These are phyloP conservation scores for Cerastis rubricosa DNA, from an alignment of 2,888 invertebrate genomes.

Conservation along the genomic window DNA sequence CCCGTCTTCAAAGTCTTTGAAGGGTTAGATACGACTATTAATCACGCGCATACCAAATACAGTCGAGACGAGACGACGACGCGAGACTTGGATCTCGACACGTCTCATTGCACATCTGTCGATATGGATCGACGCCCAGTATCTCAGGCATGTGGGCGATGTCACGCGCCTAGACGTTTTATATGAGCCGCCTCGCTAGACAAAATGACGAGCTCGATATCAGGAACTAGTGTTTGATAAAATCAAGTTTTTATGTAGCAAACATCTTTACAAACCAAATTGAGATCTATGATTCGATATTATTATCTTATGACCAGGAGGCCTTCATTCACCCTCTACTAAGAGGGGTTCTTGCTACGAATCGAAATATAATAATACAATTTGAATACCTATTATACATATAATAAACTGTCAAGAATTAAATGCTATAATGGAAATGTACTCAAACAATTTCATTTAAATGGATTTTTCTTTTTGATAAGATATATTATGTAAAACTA, in stretches of 20 bases:
- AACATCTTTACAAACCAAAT: neutral
- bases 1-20: neutral
- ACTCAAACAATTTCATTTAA: too few species aligned
- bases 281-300: neutral
- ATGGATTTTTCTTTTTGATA: too few species aligned
- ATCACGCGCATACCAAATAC: slow-evolving; percentile 28
- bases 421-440: too few species aligned
- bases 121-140: slow-evolving; percentile 31
- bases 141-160: slow-evolving; percentile 20
- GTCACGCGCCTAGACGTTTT: slow-evolving; percentile 18
- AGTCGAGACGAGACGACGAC: neutral
- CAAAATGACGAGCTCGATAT: neutral
- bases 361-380: too few species aligned
- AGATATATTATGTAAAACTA: too few species aligned
- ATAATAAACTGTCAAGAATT: too few species aligned
- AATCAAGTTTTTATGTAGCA: neutral
- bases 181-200: neutral
- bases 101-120: slow-evolving; percentile 34
- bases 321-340: too few species aligned
- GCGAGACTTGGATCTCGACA: slow-evolving; percentile 7
- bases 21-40: slow-evolving; percentile 13
- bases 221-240: too few species aligned
- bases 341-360: too few species aligned
- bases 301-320: too few species aligned
- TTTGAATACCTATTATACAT: too few species aligned